These are phyloP conservation scores for Glaucomys volans DNA, from an alignment of 2,113 vertebrate species.

Conservation along the genomic window DNA sequence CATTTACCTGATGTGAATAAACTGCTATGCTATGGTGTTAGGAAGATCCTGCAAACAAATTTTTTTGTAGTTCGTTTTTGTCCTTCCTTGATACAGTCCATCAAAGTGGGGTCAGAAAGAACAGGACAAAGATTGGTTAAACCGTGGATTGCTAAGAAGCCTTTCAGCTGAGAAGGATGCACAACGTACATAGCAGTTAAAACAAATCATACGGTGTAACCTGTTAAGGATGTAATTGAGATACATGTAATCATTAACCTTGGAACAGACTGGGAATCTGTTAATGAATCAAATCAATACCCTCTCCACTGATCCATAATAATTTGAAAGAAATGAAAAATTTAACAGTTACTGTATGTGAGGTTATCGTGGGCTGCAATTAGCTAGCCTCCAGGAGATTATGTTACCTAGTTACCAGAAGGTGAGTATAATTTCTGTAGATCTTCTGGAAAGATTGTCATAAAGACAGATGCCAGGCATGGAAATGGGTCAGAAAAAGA, in stretches of 20 bases:
- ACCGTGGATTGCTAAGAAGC: constrained; percentile 84
- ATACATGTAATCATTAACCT: constrained; percentile 99
- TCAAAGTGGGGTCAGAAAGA: constrained; percentile 81
- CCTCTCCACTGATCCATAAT: constrained; percentile 98
- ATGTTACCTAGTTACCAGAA: constrained; percentile 99
- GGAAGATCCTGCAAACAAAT: constrained; percentile 73
- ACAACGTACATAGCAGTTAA: constrained; percentile 87
- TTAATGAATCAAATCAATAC: constrained; percentile 99
- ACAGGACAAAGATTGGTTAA: constrained; percentile 83
- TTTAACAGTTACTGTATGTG: constrained; percentile 96
- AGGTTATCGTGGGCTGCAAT: constrained; percentile 98
- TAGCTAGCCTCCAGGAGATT: constrained; percentile 97
- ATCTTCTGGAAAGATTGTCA: constrained; percentile 93
- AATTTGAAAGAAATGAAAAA: constrained; percentile 99
- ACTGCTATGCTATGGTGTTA: constrained; percentile 53
- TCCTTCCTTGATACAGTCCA: constrained; percentile 75
- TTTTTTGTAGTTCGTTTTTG: constrained; percentile 64
- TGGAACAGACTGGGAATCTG: constrained; percentile 93
- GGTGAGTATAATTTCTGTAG: constrained; percentile 94
- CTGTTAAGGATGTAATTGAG: constrained; percentile 95
- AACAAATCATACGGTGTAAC: constrained; percentile 93
- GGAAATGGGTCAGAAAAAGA: constrained; percentile 92
- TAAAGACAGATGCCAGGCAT: constrained; percentile 95
- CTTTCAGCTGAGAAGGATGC: constrained; percentile 84
- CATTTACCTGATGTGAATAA: constrained; percentile 61